phyloP scores from a whole-genome alignment of 2,113 vertebrate genomes.

The Labeo rohita region DNA sequence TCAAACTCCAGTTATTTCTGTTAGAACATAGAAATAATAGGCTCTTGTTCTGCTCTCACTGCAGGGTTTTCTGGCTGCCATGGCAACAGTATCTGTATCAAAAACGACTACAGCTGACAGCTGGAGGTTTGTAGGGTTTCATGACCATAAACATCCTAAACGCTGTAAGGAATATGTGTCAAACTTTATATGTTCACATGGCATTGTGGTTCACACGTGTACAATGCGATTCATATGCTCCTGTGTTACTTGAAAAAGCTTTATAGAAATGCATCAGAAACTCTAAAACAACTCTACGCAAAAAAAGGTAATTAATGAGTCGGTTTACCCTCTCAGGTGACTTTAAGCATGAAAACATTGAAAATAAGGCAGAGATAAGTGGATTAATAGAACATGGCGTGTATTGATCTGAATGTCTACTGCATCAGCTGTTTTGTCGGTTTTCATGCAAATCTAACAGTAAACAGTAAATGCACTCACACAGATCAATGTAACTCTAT shows the following conservation, averaged over 20 bases:
- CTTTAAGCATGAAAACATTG: not conserved
- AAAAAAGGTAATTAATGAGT: not conserved
- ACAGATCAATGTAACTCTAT: too few relatives aligned
- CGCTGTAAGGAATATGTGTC: slow-evolving; percentile 27
- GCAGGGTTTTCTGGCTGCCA: slow-evolving; percentile 48
- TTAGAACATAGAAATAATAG: not conserved
- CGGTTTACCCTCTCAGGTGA: not conserved
- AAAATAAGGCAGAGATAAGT: not conserved
- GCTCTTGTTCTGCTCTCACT: not conserved
- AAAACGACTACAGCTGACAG: slow-evolving; percentile 36
- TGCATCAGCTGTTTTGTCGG: not conserved
- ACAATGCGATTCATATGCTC: not conserved
- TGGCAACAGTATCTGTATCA: slow-evolving; percentile 53
- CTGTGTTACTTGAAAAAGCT: too few relatives aligned
- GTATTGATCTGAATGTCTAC: not conserved
- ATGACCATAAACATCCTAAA: slow-evolving; percentile 30
- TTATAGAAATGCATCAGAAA: too few relatives aligned
- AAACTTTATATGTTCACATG: slow-evolving; percentile 26
- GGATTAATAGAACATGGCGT: not conserved
- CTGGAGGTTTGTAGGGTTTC: slow-evolving; percentile 37
- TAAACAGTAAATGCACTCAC: too few relatives aligned
- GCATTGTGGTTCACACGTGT: not conserved
- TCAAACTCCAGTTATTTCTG: not conserved
- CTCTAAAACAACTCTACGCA: too few relatives aligned
- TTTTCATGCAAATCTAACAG: not conserved